Base-by-base conservation (phyloP, 2,113 vertebrate species). In the rabbit (Oryctolagus cuniculus) region DNA sequence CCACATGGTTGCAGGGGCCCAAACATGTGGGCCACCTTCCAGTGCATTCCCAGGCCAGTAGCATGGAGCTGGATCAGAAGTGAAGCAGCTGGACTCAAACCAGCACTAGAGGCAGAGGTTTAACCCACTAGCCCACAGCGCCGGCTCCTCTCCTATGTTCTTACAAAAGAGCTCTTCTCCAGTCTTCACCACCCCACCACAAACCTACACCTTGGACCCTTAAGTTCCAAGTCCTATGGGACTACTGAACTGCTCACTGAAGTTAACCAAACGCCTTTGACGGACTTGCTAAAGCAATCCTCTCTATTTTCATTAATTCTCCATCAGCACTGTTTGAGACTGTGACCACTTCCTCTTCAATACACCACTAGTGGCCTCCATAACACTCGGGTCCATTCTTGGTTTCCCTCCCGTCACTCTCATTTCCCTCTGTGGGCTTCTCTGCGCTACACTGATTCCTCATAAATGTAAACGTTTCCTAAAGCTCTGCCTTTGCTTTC, bases 311-410 rank as follows among this genome's bases (percentile, higher is more conserved):
- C 72, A 49, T 44, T 10, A n/a, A 1, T 17, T 70, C 70, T 81
- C 72, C 44, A 3, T 17, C 7, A 7, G 19, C 34, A 25, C 61
- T 36, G 11, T 55, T 61, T 78, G 34, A 74, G 36, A 1, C 53
- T 13, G 5, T 70, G 87, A 69, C 85, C 85, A 88, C 85, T 85
- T 97, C 93, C 89, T 91, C 72, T 81, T 49, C 2, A 6, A 83
- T 84, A 92, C 53, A 69, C 55, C 19, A 64, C 55, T 22, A 17
- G n/a, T 36, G 69, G 69, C n/a, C 53, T 85, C 74, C 19, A 19
- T 25, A 53, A 84, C n/a, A 8, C 31, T 3, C 44, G 27, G 19
- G 24, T 36, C 7, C 3, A 7, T 44, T 64, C n/a, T 75, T 6
- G 15, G 10, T 44, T 77, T 78, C 19, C 38, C 63, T 74, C 17